Base-by-base conservation (phyloP, 2,888 invertebrate species). In the Leistus spinibarbis region DNA sequence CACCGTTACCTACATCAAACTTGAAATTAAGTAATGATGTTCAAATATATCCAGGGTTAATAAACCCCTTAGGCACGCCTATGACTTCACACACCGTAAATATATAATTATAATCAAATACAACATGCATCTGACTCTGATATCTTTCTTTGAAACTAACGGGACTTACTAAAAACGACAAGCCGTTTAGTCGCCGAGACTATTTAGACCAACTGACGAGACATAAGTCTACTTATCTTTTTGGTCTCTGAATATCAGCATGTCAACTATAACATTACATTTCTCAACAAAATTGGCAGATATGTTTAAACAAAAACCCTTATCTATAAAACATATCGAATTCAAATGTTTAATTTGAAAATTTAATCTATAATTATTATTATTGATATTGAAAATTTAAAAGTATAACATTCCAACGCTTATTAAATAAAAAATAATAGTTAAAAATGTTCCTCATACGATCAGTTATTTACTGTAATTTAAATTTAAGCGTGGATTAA, bases 391-490 rank as follows among this genome's bases (percentile, higher is more conserved):
- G 23, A 63, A 22, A 23, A 63, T n/a, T 22, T 63, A 22, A 63
- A 57, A 16, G 27, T 24, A 80, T 80, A 79, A 82, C 83, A 81
- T 83, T 84, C 82, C 84, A 84, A 81, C 80, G 81, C 82, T 83
- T 83, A 81, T 79, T 81, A 80, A 79, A 81, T 81, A 80, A 77
- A 79, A 80, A 54, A 73, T 67, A 67, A 73, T 54, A 66, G 57
- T 66, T 63, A 63, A 22, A 82, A 81, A 83, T 84, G 83, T 84
- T 84, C 82, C 84, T 84, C 67, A 54, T 72, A 72, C 1, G n/a
- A n/a, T n/a, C n/a, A n/a, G n/a, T n/a, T n/a, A n/a, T n/a, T n/a
- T n/a, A n/a, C n/a, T n/a, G n/a, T n/a, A n/a, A n/a, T n/a, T n/a
- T n/a, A n/a, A n/a, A n/a, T n/a, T n/a, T n/a, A n/a, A n/a, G n/a